Conservation (phyloP, 2,113 vertebrate species). For the Solea solea region DNA sequence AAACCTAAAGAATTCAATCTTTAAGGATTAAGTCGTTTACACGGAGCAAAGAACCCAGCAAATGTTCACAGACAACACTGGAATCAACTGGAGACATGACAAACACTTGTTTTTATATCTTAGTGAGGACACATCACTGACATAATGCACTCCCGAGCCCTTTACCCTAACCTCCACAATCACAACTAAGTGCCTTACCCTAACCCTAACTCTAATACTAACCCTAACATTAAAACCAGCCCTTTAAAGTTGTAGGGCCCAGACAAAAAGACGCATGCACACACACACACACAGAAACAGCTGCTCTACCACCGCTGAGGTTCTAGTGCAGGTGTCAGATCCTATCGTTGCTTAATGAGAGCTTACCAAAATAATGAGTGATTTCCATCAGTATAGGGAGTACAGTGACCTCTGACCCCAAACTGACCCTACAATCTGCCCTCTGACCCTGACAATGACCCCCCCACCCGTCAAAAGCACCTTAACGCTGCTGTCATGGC, state of each 20-base stretch:
- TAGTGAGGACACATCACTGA: neutral
- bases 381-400: constrained; percentile 44
- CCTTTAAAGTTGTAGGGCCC: no score
- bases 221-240: no score
- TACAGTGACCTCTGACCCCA: constrained; percentile 55
- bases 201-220: no score
- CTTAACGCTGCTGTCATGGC: constrained; percentile 14
- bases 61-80: neutral
- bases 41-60: no score
- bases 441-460: constrained; percentile 58
- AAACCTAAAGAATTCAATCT: no score
- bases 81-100: neutral
- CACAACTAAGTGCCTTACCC: no score
- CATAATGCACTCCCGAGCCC: no score
- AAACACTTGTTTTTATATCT: no score
- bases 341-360: constrained; percentile 7
- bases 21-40: no score
- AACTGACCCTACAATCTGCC: constrained; percentile 46
- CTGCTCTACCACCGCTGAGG: neutral
- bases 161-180: no score
- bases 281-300: neutral
- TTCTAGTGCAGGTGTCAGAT: neutral
- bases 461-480: constrained; percentile 26
- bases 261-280: no score
- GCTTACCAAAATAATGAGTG: constrained; percentile 36